phyloP scores from a whole-genome alignment of 37 sponge, comb jelly and placozoan species.

The Petrosia ficiformis region DNA sequence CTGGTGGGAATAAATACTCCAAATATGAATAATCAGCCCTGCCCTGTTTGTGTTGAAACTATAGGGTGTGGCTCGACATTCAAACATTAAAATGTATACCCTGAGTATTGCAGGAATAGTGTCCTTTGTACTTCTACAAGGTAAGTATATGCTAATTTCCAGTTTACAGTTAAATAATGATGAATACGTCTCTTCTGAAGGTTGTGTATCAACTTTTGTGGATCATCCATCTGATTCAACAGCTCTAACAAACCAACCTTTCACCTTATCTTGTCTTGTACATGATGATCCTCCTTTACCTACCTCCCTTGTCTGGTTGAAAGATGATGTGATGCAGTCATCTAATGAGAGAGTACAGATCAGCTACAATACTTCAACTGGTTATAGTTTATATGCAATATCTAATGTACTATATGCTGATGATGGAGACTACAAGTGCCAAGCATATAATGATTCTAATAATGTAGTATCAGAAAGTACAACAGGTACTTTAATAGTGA shows the following conservation, averaged over 20 bases:
- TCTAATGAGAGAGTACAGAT: background rate
- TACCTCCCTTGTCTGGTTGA: conserved; percentile 13
- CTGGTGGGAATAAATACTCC: too few species aligned
- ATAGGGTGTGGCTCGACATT: too few species aligned
- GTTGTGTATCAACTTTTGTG: conserved; percentile 5
- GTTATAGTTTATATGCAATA: conserved; percentile 17
- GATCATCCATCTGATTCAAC: conserved; percentile 31
- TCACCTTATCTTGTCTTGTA: conserved; percentile 23
- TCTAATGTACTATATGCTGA: conserved; percentile 26
- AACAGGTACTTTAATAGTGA: conserved; percentile 33
- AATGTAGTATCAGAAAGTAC: conserved; percentile 13
- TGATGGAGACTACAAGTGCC: conserved; percentile 47
- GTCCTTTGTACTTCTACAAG: too few species aligned
- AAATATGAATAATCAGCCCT: too few species aligned
- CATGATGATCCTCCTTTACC: conserved; percentile 13
- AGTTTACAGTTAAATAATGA: too few species aligned
- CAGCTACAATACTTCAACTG: conserved; percentile 19
- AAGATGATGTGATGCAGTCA: background rate
- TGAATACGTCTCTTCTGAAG: background rate
- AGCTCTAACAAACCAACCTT: conserved; percentile 13
- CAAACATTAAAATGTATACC: too few species aligned
- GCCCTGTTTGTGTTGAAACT: too few species aligned
- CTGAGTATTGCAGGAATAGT: too few species aligned
- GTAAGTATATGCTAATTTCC: too few species aligned
- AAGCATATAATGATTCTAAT: conserved; percentile 9